Evolutionary conservation across 2,113 vertebrate species (phyloP).

Genomic region (Dascyllus trimaculatus): DNA sequence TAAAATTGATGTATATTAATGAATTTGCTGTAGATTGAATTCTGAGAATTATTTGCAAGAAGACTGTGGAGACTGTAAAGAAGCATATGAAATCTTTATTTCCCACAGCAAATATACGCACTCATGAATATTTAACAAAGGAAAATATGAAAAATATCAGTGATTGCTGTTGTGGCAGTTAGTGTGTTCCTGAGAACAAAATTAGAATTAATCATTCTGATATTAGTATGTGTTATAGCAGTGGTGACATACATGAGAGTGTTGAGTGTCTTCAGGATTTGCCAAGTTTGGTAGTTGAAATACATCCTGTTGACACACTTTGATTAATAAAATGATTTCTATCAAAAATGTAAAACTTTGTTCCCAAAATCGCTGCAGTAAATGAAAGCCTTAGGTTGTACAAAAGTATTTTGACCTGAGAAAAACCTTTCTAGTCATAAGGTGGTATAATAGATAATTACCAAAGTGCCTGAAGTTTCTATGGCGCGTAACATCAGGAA

Average conservation of each 20-base stretch:
- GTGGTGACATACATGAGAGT: not conserved
- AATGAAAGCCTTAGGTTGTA: not conserved
- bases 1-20: too few relatives aligned
- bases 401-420: constrained; percentile 3
- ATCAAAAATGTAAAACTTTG: not conserved
- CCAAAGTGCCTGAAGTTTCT: not conserved
- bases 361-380: constrained; percentile 3
- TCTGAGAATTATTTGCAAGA: too few relatives aligned
- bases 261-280: not conserved
- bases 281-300: not conserved
- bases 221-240: not conserved
- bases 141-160: constrained; percentile 3
- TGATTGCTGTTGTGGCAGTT: not conserved
- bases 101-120: constrained; percentile 38
- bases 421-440: not conserved
- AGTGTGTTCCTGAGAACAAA: constrained; percentile 19
- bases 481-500: not conserved
- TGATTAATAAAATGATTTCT: not conserved
- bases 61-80: not conserved
- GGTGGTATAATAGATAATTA: not conserved
- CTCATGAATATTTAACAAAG: not conserved
- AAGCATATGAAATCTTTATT: constrained; percentile 41
- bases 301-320: not conserved
- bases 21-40: too few relatives aligned
- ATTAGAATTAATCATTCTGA: not conserved